Conservation (phyloP, 53 echinoderm and acorn worm genomes). For the Arbacia lixula region DNA sequence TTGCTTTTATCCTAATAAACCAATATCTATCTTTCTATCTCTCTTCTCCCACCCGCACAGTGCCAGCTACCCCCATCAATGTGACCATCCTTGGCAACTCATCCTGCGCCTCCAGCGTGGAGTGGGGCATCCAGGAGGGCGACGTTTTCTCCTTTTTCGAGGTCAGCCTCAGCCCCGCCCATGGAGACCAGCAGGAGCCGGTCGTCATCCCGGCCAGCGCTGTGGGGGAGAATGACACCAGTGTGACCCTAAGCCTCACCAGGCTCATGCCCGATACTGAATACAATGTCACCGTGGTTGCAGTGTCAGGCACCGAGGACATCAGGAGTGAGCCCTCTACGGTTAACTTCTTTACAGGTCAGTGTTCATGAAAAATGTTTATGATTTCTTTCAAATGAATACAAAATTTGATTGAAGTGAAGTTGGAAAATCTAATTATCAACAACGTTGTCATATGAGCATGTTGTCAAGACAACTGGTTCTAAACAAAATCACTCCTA, state of each 20-base stretch:
- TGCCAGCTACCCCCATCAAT: conserved; percentile 11
- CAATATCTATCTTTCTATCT: too few species aligned
- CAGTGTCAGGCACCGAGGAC: conserved; percentile 43
- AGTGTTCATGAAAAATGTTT: neutral
- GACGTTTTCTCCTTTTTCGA: conserved; percentile 27
- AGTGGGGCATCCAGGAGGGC: conserved; percentile 26
- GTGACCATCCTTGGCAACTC: neutral
- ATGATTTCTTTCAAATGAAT: too few species aligned
- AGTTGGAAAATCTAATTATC: too few species aligned
- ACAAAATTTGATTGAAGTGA: too few species aligned
- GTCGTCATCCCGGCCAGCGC: neutral
- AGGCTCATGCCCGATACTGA: conserved; percentile 19
- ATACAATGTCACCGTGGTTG: conserved; percentile 59
- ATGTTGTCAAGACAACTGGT: too few species aligned
- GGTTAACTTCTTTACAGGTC: conserved; percentile 47
- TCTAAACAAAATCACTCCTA: too few species aligned
- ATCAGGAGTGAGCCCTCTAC: conserved; percentile 37
- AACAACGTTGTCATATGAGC: too few species aligned
- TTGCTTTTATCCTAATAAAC: too few species aligned
- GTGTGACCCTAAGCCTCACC: neutral
- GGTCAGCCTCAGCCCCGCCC: conserved; percentile 16
- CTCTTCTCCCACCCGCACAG: neutral
- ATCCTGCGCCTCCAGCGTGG: conserved; percentile 10
- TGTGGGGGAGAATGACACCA: neutral
- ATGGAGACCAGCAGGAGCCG: neutral